A percentile compares a stretch with the other conserved stretches of the same genome.
Conservation (phyloP, 2,113 vertebrate species). For the Psammodynastes pulverulentus region DNA sequence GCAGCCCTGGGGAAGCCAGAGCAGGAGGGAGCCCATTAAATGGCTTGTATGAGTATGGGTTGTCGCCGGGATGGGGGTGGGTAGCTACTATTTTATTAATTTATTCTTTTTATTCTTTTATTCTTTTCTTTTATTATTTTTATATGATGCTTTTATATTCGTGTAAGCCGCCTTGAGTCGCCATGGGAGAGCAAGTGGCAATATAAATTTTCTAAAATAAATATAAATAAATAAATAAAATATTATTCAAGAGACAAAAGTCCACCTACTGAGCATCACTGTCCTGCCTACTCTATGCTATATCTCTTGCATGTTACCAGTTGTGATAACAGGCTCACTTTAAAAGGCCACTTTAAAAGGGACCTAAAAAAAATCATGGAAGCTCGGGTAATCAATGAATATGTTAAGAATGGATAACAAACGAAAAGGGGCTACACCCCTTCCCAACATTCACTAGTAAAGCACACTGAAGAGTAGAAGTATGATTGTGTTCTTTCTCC, state of each 20-base stretch:
- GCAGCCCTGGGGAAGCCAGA: no score
- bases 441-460: background rate
- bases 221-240: background rate
- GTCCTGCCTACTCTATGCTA: background rate
- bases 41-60: no score
- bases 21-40: no score
- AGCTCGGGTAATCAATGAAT: background rate
- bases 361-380: background rate
- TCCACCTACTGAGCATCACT: background rate
- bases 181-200: no score
- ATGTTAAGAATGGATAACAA: background rate
- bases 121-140: no score
- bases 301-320: background rate
- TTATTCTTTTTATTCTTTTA: no score
- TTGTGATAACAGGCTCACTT: background rate
- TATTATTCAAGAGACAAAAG: background rate
- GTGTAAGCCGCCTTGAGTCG: no score
- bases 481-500: background rate
- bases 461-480: background rate
- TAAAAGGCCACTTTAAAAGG: background rate
- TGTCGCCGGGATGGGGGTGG: no score
- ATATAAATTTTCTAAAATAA: no score
- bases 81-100: no score
- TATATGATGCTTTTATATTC: no score
- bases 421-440: background rate